These are phyloP conservation scores for Drosophila suboccidentalis DNA, from an alignment of 2,888 invertebrate species.

Conservation along the genomic window DNA sequence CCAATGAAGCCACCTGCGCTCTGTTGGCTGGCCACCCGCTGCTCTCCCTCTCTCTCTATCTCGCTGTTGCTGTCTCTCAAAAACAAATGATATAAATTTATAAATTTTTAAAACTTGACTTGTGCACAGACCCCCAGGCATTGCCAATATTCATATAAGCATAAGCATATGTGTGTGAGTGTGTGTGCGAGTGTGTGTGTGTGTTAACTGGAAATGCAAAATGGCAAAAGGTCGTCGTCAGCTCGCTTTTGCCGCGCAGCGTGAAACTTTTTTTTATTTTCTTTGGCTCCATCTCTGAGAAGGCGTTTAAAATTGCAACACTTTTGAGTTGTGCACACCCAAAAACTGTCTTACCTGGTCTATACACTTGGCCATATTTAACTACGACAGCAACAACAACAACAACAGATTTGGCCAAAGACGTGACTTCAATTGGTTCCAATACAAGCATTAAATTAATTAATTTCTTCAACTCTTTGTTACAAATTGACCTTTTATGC, in stretches of 20 bases:
- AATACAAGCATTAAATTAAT: conserved; percentile 32
- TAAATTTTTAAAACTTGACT: conserved; percentile 54
- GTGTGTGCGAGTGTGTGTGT: conserved; percentile 17
- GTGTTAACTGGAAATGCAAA: conserved; percentile 50
- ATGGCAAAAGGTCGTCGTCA: conserved; percentile 76
- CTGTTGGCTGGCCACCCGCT: conserved; percentile 67
- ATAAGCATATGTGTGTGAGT: conserved; percentile 6
- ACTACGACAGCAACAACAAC: conserved; percentile 8
- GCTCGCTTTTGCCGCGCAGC: conserved; percentile 57
- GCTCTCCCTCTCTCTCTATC: conserved; percentile 15
- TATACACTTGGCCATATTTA: conserved; percentile 25
- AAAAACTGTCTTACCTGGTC: conserved; percentile 22
- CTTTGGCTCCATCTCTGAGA: conserved; percentile 33
- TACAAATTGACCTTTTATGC: conserved; percentile 13
- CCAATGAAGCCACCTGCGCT: conserved; percentile 71
- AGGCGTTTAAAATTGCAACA: conserved; percentile 63
- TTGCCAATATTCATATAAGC: conserved; percentile 48
- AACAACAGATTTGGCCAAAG: conserved; percentile 20
- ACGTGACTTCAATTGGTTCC: conserved; percentile 52
- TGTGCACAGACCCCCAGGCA: conserved; percentile 56
- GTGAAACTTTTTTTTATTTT: conserved; percentile 48
- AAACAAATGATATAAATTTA: conserved; percentile 75
- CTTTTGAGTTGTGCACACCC: conserved; percentile 49
- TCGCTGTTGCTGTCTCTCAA: conserved; percentile 4
- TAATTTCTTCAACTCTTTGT: conserved; percentile 21